These are phyloP conservation scores for Oncorhynchus kisutch DNA, from an alignment of 2,113 vertebrate genomes.

Conservation along the genomic window DNA sequence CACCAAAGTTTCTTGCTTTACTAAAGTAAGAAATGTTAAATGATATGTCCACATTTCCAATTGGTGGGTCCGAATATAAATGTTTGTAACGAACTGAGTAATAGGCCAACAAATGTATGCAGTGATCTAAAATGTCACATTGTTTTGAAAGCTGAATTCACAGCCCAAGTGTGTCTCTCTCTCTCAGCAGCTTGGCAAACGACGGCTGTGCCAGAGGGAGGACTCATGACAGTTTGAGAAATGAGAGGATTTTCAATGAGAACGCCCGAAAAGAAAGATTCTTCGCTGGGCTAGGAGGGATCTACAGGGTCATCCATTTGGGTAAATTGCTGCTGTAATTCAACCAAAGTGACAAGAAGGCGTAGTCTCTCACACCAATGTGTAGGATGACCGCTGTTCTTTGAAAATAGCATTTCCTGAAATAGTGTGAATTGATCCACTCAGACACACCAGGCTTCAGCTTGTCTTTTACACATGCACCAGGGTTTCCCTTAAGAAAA, in stretches of 20 bases:
- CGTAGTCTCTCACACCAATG: not conserved
- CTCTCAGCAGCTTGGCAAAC: not conserved
- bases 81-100: slow-evolving; percentile 23
- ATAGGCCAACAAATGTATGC: not conserved
- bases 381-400: slow-evolving; percentile 7
- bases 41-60: slow-evolving; percentile 49
- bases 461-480: not conserved
- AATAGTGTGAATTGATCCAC: not conserved
- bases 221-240: not conserved
- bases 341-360: not conserved
- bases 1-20: not conserved
- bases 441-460: slow-evolving; percentile 2
- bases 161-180: not conserved
- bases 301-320: not conserved
- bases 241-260: not conserved
- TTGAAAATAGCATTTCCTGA: not conserved
- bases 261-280: not conserved
- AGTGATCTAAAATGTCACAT: slow-evolving; percentile 39
- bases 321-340: not conserved
- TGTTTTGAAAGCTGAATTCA: slow-evolving; percentile 25
- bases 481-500: too few species aligned
- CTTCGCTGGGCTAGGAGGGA: not conserved
- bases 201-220: not conserved
- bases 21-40: not conserved
- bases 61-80: slow-evolving; percentile 31